Evolutionary conservation across 2,888 invertebrate species (phyloP).

Genomic region (Choristoneura rosaceana): DNA sequence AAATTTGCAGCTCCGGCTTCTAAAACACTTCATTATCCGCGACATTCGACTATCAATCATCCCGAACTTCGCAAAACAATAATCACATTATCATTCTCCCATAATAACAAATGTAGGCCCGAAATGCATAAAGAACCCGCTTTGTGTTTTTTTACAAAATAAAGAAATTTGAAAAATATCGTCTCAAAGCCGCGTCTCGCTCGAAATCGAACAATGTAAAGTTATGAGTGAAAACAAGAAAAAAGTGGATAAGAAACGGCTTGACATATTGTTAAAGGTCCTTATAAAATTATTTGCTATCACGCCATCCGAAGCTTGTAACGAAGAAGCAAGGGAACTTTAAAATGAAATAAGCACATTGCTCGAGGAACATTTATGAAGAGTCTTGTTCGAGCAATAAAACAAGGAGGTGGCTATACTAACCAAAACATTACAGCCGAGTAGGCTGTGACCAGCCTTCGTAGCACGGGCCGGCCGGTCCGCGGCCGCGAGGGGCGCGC

Average conservation of each 20-base stretch:
- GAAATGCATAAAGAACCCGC: conserved; percentile 81
- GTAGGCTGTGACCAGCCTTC: conserved; percentile 17
- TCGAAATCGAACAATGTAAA: conserved; percentile 82
- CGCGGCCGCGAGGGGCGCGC: not conserved
- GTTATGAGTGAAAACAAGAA: conserved; percentile 79
- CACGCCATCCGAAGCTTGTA: conserved; percentile 77
- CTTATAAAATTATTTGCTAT: conserved; percentile 85
- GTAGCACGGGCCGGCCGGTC: conserved; percentile 5
- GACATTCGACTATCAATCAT: conserved; percentile 82
- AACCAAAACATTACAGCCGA: conserved; percentile 51
- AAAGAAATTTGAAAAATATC: conserved; percentile 77
- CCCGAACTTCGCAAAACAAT: conserved; percentile 81
- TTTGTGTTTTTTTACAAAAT: conserved; percentile 65
- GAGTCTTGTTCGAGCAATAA: conserved; percentile 61
- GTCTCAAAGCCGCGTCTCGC: conserved; percentile 68
- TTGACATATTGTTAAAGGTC: conserved; percentile 83
- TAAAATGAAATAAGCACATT: conserved; percentile 64
- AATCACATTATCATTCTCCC: conserved; percentile 84
- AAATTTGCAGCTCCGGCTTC: conserved; percentile 61
- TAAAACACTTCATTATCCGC: conserved; percentile 78
- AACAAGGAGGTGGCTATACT: conserved; percentile 51
- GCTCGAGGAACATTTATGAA: conserved; percentile 59
- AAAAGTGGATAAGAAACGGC: conserved; percentile 68
- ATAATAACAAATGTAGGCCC: conserved; percentile 81
- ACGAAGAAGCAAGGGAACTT: conserved; percentile 64